Percentiles rank a stretch among this genome's conserved stretches.
Conservation (phyloP, 1,140 invertebrate genomes). For the Phocides pigmalion region DNA sequence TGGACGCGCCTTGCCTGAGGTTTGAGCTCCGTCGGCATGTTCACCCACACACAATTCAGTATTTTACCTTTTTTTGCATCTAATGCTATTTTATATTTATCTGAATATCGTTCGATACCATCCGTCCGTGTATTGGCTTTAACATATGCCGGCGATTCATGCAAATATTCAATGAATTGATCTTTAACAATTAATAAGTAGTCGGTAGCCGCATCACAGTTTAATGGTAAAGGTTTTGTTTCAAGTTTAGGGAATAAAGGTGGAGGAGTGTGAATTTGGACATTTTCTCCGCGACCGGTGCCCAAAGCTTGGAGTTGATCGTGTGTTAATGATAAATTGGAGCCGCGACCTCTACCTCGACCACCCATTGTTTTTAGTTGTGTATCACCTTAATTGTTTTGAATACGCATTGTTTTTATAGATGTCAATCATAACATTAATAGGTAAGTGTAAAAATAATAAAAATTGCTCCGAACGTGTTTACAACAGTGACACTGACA, state of each 20-base stretch:
- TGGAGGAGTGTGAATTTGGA: slow-evolving; percentile 68
- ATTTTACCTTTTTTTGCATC: slow-evolving; percentile 71
- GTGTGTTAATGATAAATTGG: slow-evolving; percentile 69
- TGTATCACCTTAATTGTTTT: too few species aligned
- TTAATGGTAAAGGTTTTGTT: slow-evolving; percentile 71
- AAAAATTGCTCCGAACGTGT: too few species aligned
- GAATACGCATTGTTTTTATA: too few species aligned
- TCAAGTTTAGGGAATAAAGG: slow-evolving; percentile 81
- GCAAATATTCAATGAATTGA: slow-evolving; percentile 80
- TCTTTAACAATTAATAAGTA: slow-evolving; percentile 81
- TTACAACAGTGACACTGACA: too few species aligned
- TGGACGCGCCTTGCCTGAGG: slow-evolving; percentile 57
- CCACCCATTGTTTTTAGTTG: slow-evolving; percentile 62
- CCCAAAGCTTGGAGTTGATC: slow-evolving; percentile 79
- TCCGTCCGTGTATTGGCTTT: slow-evolving; percentile 66
- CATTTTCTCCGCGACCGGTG: slow-evolving; percentile 71
- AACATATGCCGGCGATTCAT: slow-evolving; percentile 78
- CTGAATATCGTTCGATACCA: slow-evolving; percentile 79
- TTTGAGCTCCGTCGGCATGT: slow-evolving; percentile 75
- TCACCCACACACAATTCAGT: slow-evolving; percentile 71
- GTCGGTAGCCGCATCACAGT: slow-evolving; percentile 74
- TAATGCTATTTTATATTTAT: slow-evolving; percentile 80
- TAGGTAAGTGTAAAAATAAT: too few species aligned
- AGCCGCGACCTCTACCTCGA: slow-evolving; percentile 72
- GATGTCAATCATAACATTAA: too few species aligned